These are phyloP conservation scores for Danaus plexippus DNA, from an alignment of 1,140 invertebrate genomes.

Conservation along the genomic window DNA sequence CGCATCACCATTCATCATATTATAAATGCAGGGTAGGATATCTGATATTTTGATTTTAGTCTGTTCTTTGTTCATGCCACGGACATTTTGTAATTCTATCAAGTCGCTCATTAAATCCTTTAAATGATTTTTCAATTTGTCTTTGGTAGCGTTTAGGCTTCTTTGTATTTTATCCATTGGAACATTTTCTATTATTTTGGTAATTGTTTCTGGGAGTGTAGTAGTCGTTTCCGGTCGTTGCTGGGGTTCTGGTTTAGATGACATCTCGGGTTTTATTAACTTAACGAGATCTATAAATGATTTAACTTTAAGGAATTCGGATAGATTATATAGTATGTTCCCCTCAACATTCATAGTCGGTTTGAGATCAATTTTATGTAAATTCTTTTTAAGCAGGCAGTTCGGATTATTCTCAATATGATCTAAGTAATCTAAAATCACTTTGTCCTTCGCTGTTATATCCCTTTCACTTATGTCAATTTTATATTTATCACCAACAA, in stretches of 20 bases:
- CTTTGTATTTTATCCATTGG: constrained; percentile 14
- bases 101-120: constrained; percentile 50
- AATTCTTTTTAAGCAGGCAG: constrained; percentile 31
- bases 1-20: constrained; percentile 36
- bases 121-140: constrained; percentile 49
- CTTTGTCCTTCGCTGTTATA: constrained; percentile 47
- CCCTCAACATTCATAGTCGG: constrained; percentile 31
- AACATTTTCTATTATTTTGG: constrained; percentile 11
- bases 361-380: constrained; percentile 13
- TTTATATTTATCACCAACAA: constrained; percentile 29
- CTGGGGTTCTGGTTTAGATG: neutral
- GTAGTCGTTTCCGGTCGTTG: constrained; percentile 9
- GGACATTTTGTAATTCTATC: constrained; percentile 41
- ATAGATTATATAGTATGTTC: constrained; percentile 49
- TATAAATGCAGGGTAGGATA: constrained; percentile 51
- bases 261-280: constrained; percentile 23
- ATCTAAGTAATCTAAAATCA: constrained; percentile 48
- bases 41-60: constrained; percentile 37
- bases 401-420: constrained; percentile 45
- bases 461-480: constrained; percentile 31
- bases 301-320: constrained; percentile 56
- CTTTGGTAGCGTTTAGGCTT: constrained; percentile 30
- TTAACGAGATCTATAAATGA: constrained; percentile 44
- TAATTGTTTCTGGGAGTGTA: constrained; percentile 8
- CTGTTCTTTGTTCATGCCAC: constrained; percentile 24